phyloP scores from a whole-genome alignment of 92 coral and sea anemone genomes.

The Parazoanthus atlanticus region DNA sequence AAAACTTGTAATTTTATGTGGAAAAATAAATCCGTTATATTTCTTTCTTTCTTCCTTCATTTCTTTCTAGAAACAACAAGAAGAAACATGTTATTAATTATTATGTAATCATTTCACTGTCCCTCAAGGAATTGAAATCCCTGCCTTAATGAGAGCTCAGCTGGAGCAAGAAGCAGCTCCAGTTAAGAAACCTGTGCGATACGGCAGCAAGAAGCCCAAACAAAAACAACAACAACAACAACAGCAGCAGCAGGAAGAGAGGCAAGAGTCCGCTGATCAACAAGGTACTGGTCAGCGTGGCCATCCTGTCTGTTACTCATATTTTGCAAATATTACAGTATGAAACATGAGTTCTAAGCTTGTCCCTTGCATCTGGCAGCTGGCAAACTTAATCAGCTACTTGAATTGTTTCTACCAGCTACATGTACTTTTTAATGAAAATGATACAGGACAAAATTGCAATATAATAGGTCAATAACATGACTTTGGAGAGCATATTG shows the following conservation, averaged over 20 bases:
- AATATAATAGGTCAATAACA: no score
- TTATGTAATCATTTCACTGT: not conserved
- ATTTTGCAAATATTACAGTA: not conserved
- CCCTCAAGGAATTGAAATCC: slow-evolving; percentile 81
- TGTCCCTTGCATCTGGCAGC: not conserved
- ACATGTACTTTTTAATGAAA: no score
- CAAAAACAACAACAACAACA: slow-evolving; percentile 71
- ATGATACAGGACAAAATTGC: no score
- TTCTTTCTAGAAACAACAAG: not conserved
- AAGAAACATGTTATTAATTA: not conserved
- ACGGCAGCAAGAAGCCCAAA: slow-evolving; percentile 86
- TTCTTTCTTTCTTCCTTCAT: not conserved
- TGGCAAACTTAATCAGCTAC: no score
- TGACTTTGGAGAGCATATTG: no score
- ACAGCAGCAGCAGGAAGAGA: slow-evolving; percentile 40
- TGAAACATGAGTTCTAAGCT: not conserved
- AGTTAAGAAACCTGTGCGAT: slow-evolving; percentile 75
- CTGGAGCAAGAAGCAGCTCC: slow-evolving; percentile 65
- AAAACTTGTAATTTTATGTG: no score
- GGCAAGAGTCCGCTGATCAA: not conserved
- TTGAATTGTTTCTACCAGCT: no score
- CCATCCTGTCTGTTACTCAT: no score
- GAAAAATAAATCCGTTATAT: no score
- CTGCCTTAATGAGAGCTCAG: slow-evolving; percentile 67
- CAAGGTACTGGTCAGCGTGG: not conserved